Evolutionary conservation across 2,113 vertebrate species (phyloP).

Genomic region (Electrona antarctica): DNA sequence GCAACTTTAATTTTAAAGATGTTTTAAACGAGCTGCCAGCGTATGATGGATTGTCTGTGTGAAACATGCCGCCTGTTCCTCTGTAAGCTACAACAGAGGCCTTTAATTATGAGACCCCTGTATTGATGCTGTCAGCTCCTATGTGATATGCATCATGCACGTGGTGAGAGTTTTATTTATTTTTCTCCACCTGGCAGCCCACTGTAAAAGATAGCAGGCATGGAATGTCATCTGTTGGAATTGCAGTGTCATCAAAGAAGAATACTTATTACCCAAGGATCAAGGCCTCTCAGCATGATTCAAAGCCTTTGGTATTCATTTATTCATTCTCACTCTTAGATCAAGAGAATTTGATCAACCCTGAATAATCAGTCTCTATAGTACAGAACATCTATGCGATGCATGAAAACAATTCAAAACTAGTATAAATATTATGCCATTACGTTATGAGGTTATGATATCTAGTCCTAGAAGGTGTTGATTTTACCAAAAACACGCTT

Average conservation of each 20-base stretch:
- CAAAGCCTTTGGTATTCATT: constrained; percentile 48
- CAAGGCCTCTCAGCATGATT: constrained; percentile 10
- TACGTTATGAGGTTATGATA: neutral
- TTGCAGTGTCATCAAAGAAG: constrained; percentile 64
- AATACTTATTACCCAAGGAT: constrained; percentile 35
- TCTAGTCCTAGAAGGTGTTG: neutral
- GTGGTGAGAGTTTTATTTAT: constrained; percentile 45
- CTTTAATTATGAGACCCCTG: constrained; percentile 67
- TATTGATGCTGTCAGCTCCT: constrained; percentile 67
- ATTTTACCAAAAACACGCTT: no score
- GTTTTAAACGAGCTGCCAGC: constrained; percentile 72
- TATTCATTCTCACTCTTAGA: constrained; percentile 43
- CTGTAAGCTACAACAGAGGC: constrained; percentile 49
- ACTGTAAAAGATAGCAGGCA: constrained; percentile 40
- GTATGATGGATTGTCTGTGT: constrained; percentile 67
- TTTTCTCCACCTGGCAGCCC: constrained; percentile 44
- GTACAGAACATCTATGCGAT: constrained; percentile 14
- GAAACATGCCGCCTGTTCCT: constrained; percentile 46
- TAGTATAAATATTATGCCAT: neutral
- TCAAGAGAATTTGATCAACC: constrained; percentile 65
- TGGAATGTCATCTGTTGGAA: constrained; percentile 54
- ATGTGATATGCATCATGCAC: constrained; percentile 66
- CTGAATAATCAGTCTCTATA: constrained; percentile 47
- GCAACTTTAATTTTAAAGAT: constrained; percentile 75
- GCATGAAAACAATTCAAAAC: neutral